Base-by-base conservation (phyloP, 2,113 vertebrate species). In the Syngnathus floridae region DNA sequence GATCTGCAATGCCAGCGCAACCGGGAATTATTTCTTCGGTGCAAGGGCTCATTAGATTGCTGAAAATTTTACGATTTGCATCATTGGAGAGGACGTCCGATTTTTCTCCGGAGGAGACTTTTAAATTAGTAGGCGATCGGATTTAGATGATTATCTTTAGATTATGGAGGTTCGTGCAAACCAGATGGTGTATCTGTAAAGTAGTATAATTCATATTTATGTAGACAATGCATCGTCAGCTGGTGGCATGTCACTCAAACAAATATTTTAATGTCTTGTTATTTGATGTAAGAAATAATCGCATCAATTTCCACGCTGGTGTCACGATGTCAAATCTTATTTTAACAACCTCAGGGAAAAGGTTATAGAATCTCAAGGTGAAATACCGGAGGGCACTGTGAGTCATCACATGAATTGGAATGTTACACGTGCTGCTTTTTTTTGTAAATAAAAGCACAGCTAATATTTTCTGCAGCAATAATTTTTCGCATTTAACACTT, bases 311-410 rank as follows among this genome's bases (percentile, higher is more conserved):
- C 9, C 64, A 11, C 60, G 52, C 46, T 45, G 71, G 26, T 62
- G 46, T 52, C 9, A 65, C 71, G 60, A 60, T 62, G 8, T 56
- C 45, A 62, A 70, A 78, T 52, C 64, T 72, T 68, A 69, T 54
- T 57, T 45, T 67, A 71, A 38, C 51, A 67, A 74, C 73, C 74
- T 83, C 74, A 74, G 80, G 83, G 48, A 72, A 54, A 67, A 65
- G 7, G 72, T 12, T 55, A 70, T 76, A 55, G 62, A 16, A 82
- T 77, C 78, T 83, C 84, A 83, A 84, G 77, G 67, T 79, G 74
- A 66, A 69, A 56, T 73, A 77, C 26, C 62, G 65, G 43, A 62
- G 54, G 69, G 8, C 61, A 80, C 74, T 79, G 86, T 71, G 79
- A 73, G 72, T 52, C 69, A 60, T 61, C 65, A 49, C 41, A 57